These are phyloP conservation scores for Ceuthmochares aereus DNA, from an alignment of 2,113 vertebrate species.

Conservation along the genomic window DNA sequence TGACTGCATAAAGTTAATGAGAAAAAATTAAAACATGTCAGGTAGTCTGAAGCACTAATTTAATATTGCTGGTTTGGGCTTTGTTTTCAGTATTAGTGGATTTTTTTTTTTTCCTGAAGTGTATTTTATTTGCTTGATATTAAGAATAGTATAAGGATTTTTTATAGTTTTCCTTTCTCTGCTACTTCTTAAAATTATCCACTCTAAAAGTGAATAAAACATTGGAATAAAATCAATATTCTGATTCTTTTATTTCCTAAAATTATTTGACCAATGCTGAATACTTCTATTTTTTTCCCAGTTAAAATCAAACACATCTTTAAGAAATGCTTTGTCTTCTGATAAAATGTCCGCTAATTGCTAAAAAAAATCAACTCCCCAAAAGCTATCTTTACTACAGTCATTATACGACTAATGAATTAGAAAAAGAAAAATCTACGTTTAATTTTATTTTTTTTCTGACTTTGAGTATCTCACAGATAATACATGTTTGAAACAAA, in stretches of 20 bases:
- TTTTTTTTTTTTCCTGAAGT: no score
- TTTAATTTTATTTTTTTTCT: not conserved
- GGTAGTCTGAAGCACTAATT: no score
- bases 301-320: not conserved
- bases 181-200: no score
- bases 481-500: not conserved
- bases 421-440: not conserved
- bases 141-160: no score
- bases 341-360: not conserved
- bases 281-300: not conserved
- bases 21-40: no score
- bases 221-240: not conserved
- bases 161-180: no score
- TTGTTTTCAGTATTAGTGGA: no score
- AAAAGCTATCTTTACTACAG: not conserved
- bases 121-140: no score
- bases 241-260: not conserved
- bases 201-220: not conserved
- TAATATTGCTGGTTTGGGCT: no score
- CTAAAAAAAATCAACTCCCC: fast-evolving
- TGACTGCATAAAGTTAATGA: no score
- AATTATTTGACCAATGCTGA: not conserved
- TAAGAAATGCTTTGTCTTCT: not conserved
- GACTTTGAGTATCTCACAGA: not conserved
- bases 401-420: not conserved